These are phyloP conservation scores for Noctua pronuba DNA, from an alignment of 2,888 invertebrate genomes.

Conservation along the genomic window DNA sequence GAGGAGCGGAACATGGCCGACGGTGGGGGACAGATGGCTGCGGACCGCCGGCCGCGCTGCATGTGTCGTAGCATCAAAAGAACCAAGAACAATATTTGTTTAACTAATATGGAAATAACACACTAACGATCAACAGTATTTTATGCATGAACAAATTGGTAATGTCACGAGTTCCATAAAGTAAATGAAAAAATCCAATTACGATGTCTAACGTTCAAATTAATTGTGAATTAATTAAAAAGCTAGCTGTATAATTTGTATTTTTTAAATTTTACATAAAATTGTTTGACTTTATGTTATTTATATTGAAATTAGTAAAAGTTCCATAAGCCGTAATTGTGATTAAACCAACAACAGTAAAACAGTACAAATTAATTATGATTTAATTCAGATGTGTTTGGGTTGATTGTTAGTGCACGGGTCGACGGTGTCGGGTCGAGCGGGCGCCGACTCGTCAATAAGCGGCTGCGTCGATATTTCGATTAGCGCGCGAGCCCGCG, in stretches of 20 bases:
- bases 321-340: not conserved
- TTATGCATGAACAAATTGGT: not conserved
- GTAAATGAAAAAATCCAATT: not conserved
- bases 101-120: not conserved
- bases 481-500: conserved; percentile 87
- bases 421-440: conserved; percentile 41
- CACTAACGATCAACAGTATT: not conserved
- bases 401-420: conserved; percentile 46
- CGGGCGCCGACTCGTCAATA: conserved; percentile 77
- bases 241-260: too few relatives aligned
- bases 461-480: conserved; percentile 87
- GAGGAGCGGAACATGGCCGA: conserved; percentile 87
- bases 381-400: conserved; percentile 32
- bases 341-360: conserved; percentile 21
- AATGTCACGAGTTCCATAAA: not conserved
- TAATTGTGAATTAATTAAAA: conserved; percentile 5
- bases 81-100: conserved; percentile 27
- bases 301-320: conserved; percentile 8
- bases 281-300: not conserved
- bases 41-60: conserved; percentile 75
- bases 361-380: conserved; percentile 30
- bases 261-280: not conserved
- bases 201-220: conserved; percentile 3
- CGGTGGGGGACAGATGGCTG: conserved; percentile 87
- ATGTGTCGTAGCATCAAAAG: conserved; percentile 67